phyloP scores from a whole-genome alignment of 2,888 invertebrate species.

The Frankliniella fusca region DNA sequence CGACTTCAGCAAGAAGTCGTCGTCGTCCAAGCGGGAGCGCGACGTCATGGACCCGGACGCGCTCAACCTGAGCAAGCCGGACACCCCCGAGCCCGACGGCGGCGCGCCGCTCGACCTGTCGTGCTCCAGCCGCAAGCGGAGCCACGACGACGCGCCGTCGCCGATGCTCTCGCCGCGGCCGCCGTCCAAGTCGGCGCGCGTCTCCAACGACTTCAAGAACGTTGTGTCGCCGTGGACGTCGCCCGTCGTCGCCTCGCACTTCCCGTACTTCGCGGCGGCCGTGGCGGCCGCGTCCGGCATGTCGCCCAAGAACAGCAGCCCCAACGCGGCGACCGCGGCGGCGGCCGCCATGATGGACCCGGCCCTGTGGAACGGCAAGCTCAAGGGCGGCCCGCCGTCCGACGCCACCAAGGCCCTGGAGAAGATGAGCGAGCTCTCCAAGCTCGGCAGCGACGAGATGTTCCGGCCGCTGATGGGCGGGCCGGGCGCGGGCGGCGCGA shows the following conservation, averaged over 20 bases:
- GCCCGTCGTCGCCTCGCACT: conserved; percentile 67
- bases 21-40: conserved; percentile 40
- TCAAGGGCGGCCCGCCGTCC: conserved; percentile 60
- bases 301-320: conserved; percentile 72
- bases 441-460: conserved; percentile 74
- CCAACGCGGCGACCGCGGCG: conserved; percentile 65
- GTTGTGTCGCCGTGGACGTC: conserved; percentile 73
- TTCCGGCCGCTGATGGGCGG: conserved; percentile 57
- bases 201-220: conserved; percentile 61
- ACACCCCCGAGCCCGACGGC: conserved; percentile 33
- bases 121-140: conserved; percentile 68
- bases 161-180: conserved; percentile 54
- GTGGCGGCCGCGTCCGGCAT: conserved; percentile 49
- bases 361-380: conserved; percentile 70
- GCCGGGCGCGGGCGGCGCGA: conserved; percentile 51
- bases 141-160: conserved; percentile 54
- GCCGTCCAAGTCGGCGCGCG: conserved; percentile 47
- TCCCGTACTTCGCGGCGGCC: conserved; percentile 76
- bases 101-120: conserved; percentile 69
- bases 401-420: conserved; percentile 84
- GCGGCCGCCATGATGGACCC: conserved; percentile 44
- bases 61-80: conserved; percentile 64
- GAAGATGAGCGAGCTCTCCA: conserved; percentile 86
- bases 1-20: conserved; percentile 74
- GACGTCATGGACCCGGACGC: conserved; percentile 58